These are phyloP conservation scores for Narcine bancroftii DNA, from an alignment of 2,113 vertebrate genomes.

Conservation along the genomic window DNA sequence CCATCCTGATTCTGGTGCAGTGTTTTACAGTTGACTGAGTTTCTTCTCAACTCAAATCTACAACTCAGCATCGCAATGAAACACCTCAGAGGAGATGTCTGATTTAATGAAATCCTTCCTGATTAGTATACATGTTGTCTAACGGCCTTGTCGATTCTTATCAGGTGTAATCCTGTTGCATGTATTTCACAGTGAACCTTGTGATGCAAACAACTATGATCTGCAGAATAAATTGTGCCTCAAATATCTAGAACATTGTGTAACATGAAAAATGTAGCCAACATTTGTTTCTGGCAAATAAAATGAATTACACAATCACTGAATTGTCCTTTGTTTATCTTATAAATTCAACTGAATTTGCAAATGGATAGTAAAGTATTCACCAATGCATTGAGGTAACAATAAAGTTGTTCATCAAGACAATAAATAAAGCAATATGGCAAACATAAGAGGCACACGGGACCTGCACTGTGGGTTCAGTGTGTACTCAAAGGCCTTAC, in stretches of 20 bases:
- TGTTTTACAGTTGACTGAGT: not conserved
- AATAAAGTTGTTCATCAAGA: no score
- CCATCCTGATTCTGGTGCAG: not conserved
- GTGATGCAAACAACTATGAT: not conserved
- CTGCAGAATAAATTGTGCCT: not conserved
- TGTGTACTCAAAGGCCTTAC: no score
- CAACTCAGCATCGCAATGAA: not conserved
- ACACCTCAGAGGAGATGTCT: not conserved
- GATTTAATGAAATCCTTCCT: not conserved
- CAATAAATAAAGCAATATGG: no score
- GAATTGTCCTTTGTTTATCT: not conserved
- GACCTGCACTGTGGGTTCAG: no score
- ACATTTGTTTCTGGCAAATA: not conserved
- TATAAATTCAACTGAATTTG: not conserved
- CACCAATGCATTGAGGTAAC: no score
- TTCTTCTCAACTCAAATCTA: not conserved
- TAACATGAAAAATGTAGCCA: not conserved
- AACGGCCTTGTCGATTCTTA: not conserved
- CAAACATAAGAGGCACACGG: no score
- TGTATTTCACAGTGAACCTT: not conserved
- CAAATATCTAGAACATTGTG: not conserved
- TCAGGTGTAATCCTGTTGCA: not conserved
- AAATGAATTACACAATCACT: not conserved
- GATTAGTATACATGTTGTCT: not conserved
- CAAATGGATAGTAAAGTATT: no score